These are phyloP conservation scores for Indicator indicator DNA, from an alignment of 2,113 vertebrate species.

Conservation along the genomic window DNA sequence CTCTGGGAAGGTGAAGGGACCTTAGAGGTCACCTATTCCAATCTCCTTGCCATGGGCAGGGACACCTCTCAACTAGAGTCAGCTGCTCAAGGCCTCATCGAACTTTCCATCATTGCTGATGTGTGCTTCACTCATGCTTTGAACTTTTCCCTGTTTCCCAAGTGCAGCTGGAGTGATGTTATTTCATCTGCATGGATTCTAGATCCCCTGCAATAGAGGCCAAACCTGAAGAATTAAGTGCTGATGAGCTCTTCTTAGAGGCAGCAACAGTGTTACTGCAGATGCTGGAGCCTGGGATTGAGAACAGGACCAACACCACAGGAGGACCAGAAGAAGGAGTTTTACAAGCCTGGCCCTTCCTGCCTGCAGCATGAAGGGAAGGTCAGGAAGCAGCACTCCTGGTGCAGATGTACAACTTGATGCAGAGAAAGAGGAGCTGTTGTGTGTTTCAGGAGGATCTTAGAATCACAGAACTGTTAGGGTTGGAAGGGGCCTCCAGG, in stretches of 20 bases:
- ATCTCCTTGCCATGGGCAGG: too few species aligned
- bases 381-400: neutral
- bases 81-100: too few species aligned
- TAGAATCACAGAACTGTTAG: too few species aligned
- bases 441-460: neutral
- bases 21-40: too few species aligned
- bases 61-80: too few species aligned
- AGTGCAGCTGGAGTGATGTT: constrained; percentile 14
- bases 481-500: too few species aligned
- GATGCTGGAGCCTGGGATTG: constrained; percentile 29
- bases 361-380: neutral
- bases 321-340: neutral
- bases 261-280: constrained; percentile 34
- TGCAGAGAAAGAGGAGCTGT: neutral
- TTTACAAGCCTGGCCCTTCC: neutral
- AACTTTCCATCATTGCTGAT: constrained; percentile 26
- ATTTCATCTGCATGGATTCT: constrained; percentile 42
- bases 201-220: neutral
- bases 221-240: neutral
- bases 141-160: constrained; percentile 26
- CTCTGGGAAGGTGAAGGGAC: too few species aligned
- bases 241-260: constrained; percentile 19
- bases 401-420: neutral
- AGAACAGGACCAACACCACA: neutral
- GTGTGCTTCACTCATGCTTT: neutral